phyloP scores from a whole-genome alignment of 2,888 invertebrate genomes.

The Lasioglossum pauxillum region DNA sequence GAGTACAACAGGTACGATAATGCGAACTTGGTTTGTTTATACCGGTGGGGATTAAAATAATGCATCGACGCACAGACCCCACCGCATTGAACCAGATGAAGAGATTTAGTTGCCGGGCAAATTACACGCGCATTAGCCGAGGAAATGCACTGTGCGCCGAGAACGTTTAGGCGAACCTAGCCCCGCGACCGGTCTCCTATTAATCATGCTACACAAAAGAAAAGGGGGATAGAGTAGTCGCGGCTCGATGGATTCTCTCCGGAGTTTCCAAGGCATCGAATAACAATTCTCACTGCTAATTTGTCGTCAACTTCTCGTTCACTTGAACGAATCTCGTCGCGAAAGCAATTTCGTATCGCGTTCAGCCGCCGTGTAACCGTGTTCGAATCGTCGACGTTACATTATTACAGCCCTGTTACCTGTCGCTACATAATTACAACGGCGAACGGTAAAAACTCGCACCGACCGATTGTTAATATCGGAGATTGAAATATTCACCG shows the following conservation, averaged over 20 bases:
- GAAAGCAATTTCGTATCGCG: background rate
- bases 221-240: background rate
- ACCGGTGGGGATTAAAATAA: constrained; percentile 79
- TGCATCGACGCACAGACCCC: constrained; percentile 75
- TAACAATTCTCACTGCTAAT: background rate
- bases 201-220: background rate
- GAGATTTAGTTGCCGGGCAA: constrained; percentile 75
- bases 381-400: background rate
- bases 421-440: constrained; percentile 1
- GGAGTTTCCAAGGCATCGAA: background rate
- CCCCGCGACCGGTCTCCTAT: background rate
- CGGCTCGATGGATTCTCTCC: background rate
- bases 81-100: constrained; percentile 76
- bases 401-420: background rate
- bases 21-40: constrained; percentile 62
- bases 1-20: constrained; percentile 68
- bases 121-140: constrained; percentile 73
- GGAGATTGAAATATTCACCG: constrained; percentile 28
- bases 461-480: background rate
- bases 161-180: background rate
- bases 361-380: background rate
- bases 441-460: background rate
- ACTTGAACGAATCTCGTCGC: background rate
- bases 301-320: background rate
- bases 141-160: constrained; percentile 34